phyloP scores from a whole-genome alignment of 1,140 invertebrate genomes.

The Drosophila eugracilis region DNA sequence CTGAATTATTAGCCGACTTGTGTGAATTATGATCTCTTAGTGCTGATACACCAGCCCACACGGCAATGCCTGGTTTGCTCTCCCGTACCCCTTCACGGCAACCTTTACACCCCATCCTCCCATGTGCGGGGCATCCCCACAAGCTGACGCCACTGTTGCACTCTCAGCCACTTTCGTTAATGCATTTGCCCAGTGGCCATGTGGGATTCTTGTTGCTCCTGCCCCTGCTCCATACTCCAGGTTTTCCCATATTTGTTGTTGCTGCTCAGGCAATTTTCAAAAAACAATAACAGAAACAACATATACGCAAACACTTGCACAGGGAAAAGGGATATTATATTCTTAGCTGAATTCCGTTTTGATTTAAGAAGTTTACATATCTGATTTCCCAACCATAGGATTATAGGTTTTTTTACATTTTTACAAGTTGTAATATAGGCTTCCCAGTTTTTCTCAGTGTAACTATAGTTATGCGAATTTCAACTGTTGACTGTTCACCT shows the following conservation, averaged over 20 bases:
- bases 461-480: neutral
- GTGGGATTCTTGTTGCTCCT: conserved; percentile 64
- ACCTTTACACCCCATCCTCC: neutral
- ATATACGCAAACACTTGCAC: conserved; percentile 12
- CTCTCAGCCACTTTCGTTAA: conserved; percentile 73
- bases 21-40: conserved; percentile 83
- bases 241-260: conserved; percentile 32
- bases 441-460: neutral
- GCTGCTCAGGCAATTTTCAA: conserved; percentile 57
- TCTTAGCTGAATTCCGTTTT: neutral
- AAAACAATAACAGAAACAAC: conserved; percentile 65
- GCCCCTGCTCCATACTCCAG: conserved; percentile 16
- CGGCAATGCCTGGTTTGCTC: conserved; percentile 23
- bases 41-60: conserved; percentile 66
- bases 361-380: too few relatives aligned
- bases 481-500: conserved; percentile 67
- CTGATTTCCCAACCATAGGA: too few relatives aligned
- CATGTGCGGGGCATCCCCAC: neutral
- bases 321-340: neutral
- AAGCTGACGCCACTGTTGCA: conserved; percentile 17
- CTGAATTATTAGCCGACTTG: conserved; percentile 82
- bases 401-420: neutral
- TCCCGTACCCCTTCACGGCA: neutral
- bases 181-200: conserved; percentile 82
- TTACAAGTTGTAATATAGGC: too few relatives aligned